Evolutionary conservation across 2,888 invertebrate species (phyloP), one percentile per base, ranked within the genome.

Genomic region (Philhelius pedissequus): DNA sequence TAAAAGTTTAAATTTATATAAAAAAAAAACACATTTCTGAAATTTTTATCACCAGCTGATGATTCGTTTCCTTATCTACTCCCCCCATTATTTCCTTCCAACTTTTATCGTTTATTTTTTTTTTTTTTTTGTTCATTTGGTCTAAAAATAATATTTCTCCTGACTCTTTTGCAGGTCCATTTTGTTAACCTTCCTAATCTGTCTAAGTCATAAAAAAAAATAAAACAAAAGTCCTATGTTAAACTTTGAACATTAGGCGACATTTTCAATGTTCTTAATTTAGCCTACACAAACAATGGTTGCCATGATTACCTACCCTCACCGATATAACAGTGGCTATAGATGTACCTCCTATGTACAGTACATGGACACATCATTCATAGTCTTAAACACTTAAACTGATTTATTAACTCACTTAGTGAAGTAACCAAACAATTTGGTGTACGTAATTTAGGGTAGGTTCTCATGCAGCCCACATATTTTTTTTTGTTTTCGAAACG

Each of bases 341-440:
- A n/a, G n/a, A n/a, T n/a, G n/a, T n/a, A n/a, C n/a, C n/a, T n/a
- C n/a, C n/a, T n/a, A n/a, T n/a, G n/a, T n/a, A 27, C 15, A 27
- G n/a, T n/a, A 27, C 27, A 27, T 40, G 40, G 27, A 43, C 43
- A 43, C 74, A 73, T 68, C 66, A 66, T 52, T 79, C 64, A 73
- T 79, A 25, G 58, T 22, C 43, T 35, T 58, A 58, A 38, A 45
- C 43, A 40, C 52, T 27, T 40, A 68, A 69, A 69, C 50, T 60
- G 69, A 69, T 76, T 76, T 69, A 76, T 68, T 69, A 60, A 69
- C 68, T 32, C 52, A 69, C 68, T 76, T 60, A 60, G 64, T 40
- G 32, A 52, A 69, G 8, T 52, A 60, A 18, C 20, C 54, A 32
- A 32, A 40, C 32, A 50, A n/a, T 15, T 35, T 15, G 27, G 13